Evolutionary conservation across 2,113 vertebrate genomes (phyloP).

Genomic region (Pteruthius melanotis): DNA sequence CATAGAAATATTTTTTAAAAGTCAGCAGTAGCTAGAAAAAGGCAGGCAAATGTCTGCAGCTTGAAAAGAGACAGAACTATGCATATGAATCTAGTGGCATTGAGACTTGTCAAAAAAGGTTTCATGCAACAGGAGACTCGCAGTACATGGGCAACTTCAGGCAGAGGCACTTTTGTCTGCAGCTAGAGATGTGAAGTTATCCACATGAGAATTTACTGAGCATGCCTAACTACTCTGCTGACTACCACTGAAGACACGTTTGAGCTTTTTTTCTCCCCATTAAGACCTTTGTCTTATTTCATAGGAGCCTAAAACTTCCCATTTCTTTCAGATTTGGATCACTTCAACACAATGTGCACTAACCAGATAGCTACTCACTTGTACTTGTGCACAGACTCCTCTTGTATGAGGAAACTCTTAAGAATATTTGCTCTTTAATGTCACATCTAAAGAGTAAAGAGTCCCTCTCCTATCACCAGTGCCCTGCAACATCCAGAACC

Average conservation of each 20-base stretch:
- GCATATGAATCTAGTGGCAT: background rate
- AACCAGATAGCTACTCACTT: background rate
- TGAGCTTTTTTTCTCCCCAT: fast-evolving
- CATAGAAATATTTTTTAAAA: background rate
- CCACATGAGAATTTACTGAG: background rate
- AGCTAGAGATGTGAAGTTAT: background rate
- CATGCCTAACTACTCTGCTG: background rate
- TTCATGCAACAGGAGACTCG: background rate
- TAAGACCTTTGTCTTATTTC: background rate
- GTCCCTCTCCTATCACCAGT: background rate
- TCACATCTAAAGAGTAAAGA: background rate
- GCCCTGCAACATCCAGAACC: background rate
- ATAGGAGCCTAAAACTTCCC: background rate
- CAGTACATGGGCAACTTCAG: background rate
- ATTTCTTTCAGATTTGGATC: background rate
- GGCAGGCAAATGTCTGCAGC: background rate
- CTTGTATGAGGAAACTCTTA: background rate
- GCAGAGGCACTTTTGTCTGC: background rate
- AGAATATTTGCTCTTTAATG: background rate
- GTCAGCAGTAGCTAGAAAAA: background rate
- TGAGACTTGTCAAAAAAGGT: background rate
- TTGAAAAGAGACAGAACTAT: background rate
- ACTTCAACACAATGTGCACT: background rate
- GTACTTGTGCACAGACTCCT: background rate
- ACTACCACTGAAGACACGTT: background rate